Percentiles rank a stretch among this genome's conserved stretches.
Evolutionary conservation across 2,113 vertebrate genomes (phyloP).

Genomic region (Upupa epops): DNA sequence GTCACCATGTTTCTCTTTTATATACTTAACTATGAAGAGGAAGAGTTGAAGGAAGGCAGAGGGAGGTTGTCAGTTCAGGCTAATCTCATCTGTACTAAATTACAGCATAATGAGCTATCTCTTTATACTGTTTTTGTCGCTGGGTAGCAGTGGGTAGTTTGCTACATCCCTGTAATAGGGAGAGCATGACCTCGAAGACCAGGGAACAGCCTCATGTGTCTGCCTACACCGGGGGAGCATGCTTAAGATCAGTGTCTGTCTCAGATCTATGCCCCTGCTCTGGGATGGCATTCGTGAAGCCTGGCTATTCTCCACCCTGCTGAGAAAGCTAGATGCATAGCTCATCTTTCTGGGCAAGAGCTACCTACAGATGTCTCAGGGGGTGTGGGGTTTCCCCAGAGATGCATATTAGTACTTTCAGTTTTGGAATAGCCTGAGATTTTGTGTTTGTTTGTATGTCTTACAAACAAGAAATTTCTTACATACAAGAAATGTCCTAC

Average conservation of each 20-base stretch:
- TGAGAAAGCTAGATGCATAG: fast-evolving
- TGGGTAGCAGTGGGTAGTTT: neutral
- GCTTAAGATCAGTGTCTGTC: neutral
- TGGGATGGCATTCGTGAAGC: neutral
- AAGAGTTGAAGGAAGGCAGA: neutral
- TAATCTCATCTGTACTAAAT: neutral
- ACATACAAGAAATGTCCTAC: too few species aligned
- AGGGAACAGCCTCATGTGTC: fast-evolving
- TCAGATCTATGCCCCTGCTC: neutral
- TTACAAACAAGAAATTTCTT: too few species aligned
- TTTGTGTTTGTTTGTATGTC: neutral
- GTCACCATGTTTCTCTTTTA: neutral
- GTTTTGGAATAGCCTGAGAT: neutral
- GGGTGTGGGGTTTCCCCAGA: neutral
- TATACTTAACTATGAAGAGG: neutral
- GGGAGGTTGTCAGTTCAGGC: neutral
- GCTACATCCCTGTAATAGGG: neutral
- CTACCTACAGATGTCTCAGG: fast-evolving
- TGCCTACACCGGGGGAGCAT: fast-evolving
- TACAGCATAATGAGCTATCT: neutral
- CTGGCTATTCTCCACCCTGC: neutral
- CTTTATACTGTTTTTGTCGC: neutral
- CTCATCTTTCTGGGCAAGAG: neutral
- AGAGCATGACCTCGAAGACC: fast-evolving
- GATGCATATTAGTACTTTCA: neutral